Evolutionary conservation across 2,888 invertebrate species (phyloP), one percentile per base, ranked within the genome.

Genomic region (Oxytorus armatus): DNA sequence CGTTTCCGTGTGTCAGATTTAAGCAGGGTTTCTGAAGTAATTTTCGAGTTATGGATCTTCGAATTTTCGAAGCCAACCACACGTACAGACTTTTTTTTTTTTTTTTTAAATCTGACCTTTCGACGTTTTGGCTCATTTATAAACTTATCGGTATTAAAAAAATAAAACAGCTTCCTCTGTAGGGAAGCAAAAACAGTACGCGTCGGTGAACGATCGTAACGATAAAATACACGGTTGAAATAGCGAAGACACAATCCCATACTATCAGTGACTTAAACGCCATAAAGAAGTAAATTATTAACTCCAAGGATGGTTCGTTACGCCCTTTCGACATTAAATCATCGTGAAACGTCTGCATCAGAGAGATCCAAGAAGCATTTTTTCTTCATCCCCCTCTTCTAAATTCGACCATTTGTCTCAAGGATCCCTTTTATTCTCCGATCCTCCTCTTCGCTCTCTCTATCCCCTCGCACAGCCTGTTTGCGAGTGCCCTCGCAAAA

Each of bases 331-430:
- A n/a, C 42, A 29, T 29, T n/a, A 21, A 18, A 33, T 7, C 51
- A 11, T 16, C n/a, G 33, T 49, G 72, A 25, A 59, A 33, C 18
- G 23, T 74, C 63, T 81, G 75, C 63, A 82, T n/a, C 83, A 83
- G 81, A 82, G 85, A 85, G 83, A 84, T 87, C 82, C 83, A 82
- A 76, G 77, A 73, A 72, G 53, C 70, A 47, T 73, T 69, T 78
- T 66, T 79, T 68, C 51, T 68, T 44, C 33, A 68, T 42, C 11
- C 25, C 23, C 66, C 44, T 63, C 53, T 65, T 69, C 14, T 33
- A 70, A 63, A 57, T 49, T 66, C 55, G 74, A n/a, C 82, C 85
- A 84, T 87, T 86, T 85, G 84, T 87, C 85, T 85, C 86, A 83
- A 85, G 84, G 84, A 85, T 85, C 80, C 80, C 84, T 79, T 84